Conservation (phyloP, 92 coral and sea anemone species). For the Epizoanthus scotinus region DNA sequence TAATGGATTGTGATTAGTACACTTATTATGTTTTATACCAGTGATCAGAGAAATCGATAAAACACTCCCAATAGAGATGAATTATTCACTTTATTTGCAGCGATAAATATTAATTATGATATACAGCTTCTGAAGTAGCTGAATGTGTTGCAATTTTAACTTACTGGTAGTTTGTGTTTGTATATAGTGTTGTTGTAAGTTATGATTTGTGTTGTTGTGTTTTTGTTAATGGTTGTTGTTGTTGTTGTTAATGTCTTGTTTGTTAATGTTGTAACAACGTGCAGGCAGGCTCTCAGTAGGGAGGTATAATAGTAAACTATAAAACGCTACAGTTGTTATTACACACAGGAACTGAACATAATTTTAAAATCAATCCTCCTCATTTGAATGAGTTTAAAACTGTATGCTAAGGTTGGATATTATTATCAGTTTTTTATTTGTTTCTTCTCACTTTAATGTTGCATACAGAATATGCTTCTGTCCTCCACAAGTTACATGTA, state of each 20-base stretch:
- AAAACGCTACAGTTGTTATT: too few relatives aligned
- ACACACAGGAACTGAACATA: too few relatives aligned
- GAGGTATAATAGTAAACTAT: too few relatives aligned
- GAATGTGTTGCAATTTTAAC: neutral
- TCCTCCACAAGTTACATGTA: too few relatives aligned
- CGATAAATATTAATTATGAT: neutral
- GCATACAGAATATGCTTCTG: too few relatives aligned
- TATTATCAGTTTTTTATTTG: too few relatives aligned
- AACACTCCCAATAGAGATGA: neutral
- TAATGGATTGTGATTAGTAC: neutral
- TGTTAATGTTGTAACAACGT: too few relatives aligned
- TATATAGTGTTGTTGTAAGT: neutral
- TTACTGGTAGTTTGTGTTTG: neutral
- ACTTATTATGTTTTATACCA: neutral
- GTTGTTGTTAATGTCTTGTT: neutral
- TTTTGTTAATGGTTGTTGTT: neutral
- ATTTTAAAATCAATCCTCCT: too few relatives aligned
- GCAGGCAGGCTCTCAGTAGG: too few relatives aligned
- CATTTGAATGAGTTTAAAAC: too few relatives aligned
- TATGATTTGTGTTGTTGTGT: neutral
- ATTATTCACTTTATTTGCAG: slow-evolving; percentile 25
- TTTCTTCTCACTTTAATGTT: too few relatives aligned
- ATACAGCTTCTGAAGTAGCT: neutral
- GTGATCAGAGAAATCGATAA: neutral
- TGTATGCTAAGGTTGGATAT: too few relatives aligned